These are phyloP conservation scores for Ctenoplectra terminalis DNA, from an alignment of 1,140 invertebrate genomes.

Conservation along the genomic window DNA sequence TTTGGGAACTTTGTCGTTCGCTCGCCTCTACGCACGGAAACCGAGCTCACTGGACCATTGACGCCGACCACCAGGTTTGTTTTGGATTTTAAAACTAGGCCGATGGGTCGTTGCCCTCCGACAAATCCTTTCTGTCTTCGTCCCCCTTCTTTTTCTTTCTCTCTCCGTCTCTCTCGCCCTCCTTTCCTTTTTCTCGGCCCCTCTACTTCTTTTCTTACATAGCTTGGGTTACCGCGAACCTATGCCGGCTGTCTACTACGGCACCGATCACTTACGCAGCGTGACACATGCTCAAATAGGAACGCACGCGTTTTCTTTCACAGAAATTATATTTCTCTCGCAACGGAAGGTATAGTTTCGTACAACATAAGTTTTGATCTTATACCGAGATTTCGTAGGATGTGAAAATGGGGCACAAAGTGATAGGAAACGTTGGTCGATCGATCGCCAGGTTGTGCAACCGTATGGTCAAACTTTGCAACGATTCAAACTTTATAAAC, in stretches of 20 bases:
- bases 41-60: conserved; percentile 24
- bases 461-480: background rate
- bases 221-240: conserved; percentile 55
- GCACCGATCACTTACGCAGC: conserved; percentile 36
- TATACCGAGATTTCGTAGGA: too few species aligned
- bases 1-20: background rate
- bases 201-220: background rate
- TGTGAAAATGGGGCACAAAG: too few species aligned
- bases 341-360: too few species aligned
- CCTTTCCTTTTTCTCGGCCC: conserved; percentile 39
- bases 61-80: conserved; percentile 68
- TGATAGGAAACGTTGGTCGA: background rate
- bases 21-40: background rate
- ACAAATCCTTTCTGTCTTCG: conserved; percentile 6
- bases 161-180: background rate
- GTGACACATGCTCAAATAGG: too few species aligned
- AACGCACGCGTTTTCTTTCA: too few species aligned
- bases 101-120: conserved; percentile 72
- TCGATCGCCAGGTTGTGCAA: too few species aligned
- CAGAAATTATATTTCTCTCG: too few species aligned
- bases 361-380: too few species aligned
- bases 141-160: too few species aligned
- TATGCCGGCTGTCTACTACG: conserved; percentile 51
- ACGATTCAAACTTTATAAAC: background rate
- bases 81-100: conserved; percentile 80